Conservation (phyloP, 2,113 vertebrate genomes). For the Myanophis thanlyinensis region DNA sequence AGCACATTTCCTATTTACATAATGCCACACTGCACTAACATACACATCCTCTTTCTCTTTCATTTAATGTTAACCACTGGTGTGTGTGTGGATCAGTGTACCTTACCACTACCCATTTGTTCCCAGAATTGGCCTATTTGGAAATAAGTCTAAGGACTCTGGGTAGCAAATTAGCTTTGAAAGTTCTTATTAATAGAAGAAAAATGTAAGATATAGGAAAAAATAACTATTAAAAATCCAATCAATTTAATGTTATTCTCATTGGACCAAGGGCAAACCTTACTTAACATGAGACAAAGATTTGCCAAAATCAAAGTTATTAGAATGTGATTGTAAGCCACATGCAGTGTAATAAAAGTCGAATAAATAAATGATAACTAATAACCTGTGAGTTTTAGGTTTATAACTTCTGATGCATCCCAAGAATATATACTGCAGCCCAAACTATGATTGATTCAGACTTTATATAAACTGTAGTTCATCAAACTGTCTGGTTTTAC, state of each 20-base stretch:
- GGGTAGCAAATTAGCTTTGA: background rate
- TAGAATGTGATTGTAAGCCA: background rate
- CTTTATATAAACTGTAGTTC: background rate
- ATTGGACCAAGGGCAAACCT: background rate
- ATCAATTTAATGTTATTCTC: background rate
- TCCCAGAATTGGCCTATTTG: background rate
- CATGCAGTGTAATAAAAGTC: background rate
- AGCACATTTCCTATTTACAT: background rate
- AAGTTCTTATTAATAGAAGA: background rate
- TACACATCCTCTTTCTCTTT: background rate
- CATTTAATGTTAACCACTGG: background rate
- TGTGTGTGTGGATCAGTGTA: background rate
- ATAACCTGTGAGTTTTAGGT: background rate
- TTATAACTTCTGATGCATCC: background rate
- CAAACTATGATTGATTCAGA: background rate
- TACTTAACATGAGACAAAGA: background rate
- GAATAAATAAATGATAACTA: background rate
- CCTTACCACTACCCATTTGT: background rate
- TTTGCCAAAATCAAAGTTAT: background rate
- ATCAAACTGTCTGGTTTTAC: background rate
- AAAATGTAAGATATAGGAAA: background rate
- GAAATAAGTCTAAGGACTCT: background rate
- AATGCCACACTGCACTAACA: background rate
- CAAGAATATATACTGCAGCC: background rate
- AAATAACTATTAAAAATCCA: background rate